These are phyloP conservation scores for Anisognathus igniventris DNA, from an alignment of 2,797 vertebrate genomes.

Conservation along the genomic window DNA sequence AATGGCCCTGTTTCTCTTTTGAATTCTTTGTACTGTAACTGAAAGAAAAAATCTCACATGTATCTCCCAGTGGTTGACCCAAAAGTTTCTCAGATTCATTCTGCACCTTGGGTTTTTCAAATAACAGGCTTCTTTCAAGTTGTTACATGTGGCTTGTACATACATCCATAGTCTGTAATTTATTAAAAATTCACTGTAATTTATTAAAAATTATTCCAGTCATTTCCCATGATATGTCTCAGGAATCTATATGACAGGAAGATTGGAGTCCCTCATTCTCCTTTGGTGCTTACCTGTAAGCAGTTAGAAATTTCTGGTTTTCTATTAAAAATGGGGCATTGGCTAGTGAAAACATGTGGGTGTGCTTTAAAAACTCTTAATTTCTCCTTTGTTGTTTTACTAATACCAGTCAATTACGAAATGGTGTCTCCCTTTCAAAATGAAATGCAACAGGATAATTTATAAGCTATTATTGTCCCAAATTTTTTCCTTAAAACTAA, in stretches of 20 bases:
- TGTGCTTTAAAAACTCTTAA: slow-evolving; percentile 32
- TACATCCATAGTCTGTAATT: not conserved
- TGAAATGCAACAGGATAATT: not conserved
- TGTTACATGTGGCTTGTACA: not conserved
- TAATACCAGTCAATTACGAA: slow-evolving; percentile 46
- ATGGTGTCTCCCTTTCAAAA: not conserved
- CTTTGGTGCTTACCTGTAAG: slow-evolving; percentile 12
- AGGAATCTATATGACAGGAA: not conserved
- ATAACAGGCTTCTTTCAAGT: not conserved
- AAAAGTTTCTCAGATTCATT: not conserved
- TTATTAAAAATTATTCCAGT: not conserved
- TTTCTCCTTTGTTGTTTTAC: slow-evolving; percentile 45
- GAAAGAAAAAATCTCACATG: not conserved
- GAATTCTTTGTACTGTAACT: not conserved
- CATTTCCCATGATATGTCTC: not conserved
- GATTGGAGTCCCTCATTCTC: not conserved
- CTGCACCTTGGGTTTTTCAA: not conserved
- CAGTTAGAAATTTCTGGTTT: slow-evolving; percentile 11
- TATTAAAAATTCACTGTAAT: not conserved
- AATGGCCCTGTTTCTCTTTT: not conserved
- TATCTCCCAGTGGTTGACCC: not conserved
- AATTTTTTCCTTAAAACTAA: slow-evolving; percentile 9
- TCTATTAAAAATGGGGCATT: not conserved
- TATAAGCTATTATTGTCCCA: not conserved
- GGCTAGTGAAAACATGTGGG: slow-evolving; percentile 1